Evolutionary conservation across 2,888 invertebrate genomes (phyloP).

Genomic region (Loripinus fragilis): DNA sequence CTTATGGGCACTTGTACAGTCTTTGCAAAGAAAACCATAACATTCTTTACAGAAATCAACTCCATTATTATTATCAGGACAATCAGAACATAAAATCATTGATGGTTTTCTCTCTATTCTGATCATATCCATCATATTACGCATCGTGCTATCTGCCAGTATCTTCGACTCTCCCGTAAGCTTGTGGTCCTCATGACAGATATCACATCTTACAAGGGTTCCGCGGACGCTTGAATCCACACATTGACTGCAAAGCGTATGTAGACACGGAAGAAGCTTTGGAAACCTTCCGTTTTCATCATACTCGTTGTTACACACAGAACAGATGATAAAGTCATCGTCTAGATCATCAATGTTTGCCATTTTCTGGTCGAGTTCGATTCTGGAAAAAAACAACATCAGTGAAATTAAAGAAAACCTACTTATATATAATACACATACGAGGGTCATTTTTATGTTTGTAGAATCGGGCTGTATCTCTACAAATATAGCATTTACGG

Average conservation of each 20-base stretch:
- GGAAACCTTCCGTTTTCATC: conserved; percentile 65
- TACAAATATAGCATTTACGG: too few relatives aligned
- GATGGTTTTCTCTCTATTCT: conserved; percentile 61
- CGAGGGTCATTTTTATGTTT: too few relatives aligned
- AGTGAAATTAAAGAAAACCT: too few relatives aligned
- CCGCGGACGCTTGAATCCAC: conserved; percentile 43
- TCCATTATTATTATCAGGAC: conserved; percentile 62
- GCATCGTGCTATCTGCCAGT: conserved; percentile 59
- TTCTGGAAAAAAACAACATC: background rate
- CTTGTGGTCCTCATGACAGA: conserved; percentile 56
- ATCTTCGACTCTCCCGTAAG: conserved; percentile 49
- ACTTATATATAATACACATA: too few relatives aligned
- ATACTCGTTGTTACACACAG: conserved; percentile 63
- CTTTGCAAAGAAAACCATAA: conserved; percentile 64
- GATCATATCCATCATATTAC: conserved; percentile 67
- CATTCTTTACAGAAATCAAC: conserved; percentile 65
- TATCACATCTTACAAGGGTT: conserved; percentile 48
- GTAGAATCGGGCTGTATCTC: too few relatives aligned
- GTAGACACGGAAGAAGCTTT: conserved; percentile 63
- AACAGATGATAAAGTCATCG: conserved; percentile 62
- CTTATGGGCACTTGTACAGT: conserved; percentile 65
- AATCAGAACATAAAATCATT: conserved; percentile 63
- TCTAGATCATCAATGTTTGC: conserved; percentile 58
- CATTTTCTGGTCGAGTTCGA: conserved; percentile 27
- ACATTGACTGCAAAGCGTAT: conserved; percentile 64